These are phyloP conservation scores for Thecophora atra DNA, from an alignment of 2,888 invertebrate species.

Conservation along the genomic window DNA sequence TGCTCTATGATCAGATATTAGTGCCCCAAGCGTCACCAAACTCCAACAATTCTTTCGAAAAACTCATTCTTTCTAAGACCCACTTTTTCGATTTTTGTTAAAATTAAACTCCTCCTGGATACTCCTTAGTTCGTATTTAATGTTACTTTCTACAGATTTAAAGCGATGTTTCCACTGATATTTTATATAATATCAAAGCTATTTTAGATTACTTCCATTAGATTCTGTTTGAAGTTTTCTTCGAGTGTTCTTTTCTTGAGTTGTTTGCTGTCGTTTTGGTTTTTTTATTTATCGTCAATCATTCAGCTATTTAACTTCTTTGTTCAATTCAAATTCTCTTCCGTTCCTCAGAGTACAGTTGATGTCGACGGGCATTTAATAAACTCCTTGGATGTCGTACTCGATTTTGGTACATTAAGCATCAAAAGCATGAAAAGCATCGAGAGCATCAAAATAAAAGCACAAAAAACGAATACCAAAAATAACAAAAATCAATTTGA, in stretches of 20 bases:
- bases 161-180: too few species aligned
- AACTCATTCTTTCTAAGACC: too few species aligned
- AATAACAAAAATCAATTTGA: slow-evolving; percentile 1
- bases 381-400: slow-evolving; percentile 2
- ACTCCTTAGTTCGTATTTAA: too few species aligned
- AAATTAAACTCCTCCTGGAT: too few species aligned
- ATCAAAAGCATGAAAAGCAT: neutral
- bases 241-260: neutral
- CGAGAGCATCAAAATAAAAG: neutral
- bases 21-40: too few species aligned
- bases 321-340: slow-evolving; percentile 6
- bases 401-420: neutral
- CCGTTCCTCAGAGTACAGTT: neutral
- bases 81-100: too few species aligned
- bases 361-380: neutral
- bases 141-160: too few species aligned
- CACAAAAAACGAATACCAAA: too few species aligned
- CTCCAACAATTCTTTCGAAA: too few species aligned
- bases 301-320: neutral
- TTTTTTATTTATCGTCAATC: neutral
- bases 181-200: too few species aligned
- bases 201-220: neutral
- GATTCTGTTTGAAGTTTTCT: neutral
- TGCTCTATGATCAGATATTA: too few species aligned
- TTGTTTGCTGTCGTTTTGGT: too few species aligned